Evolutionary conservation across 2,797 vertebrate genomes (phyloP).

Genomic region (Smutsia gigantea): DNA sequence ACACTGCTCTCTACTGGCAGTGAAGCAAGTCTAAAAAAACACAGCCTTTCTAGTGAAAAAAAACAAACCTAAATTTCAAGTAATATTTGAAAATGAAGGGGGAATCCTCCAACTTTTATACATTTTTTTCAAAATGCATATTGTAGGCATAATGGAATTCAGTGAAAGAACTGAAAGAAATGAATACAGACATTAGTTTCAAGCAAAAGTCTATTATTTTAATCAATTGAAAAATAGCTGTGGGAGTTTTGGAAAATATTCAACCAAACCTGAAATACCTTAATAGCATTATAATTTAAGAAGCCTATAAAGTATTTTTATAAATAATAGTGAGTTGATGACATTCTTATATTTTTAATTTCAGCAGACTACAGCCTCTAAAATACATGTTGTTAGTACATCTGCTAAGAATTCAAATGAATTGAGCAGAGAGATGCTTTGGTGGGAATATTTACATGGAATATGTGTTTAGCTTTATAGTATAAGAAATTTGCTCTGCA

Average conservation of each 20-base stretch:
- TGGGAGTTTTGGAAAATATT: neutral
- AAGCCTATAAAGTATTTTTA: neutral
- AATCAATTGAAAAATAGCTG: neutral
- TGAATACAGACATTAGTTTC: neutral
- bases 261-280: neutral
- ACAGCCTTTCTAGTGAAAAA: neutral
- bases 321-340: neutral
- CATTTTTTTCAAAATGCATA: neutral
- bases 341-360: conserved; percentile 25
- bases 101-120: neutral
- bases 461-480: neutral
- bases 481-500: neutral
- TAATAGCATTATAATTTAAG: neutral
- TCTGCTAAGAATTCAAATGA: neutral
- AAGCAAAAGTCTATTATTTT: neutral
- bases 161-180: neutral
- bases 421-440: neutral
- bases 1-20: conserved; percentile 88
- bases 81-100: neutral
- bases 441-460: neutral
- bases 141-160: neutral
- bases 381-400: neutral
- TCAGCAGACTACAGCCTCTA: neutral
- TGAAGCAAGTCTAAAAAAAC: conserved; percentile 6
- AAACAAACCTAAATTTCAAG: neutral